Conservation (phyloP, 2,113 vertebrate species). For the Catharus fuscescens region DNA sequence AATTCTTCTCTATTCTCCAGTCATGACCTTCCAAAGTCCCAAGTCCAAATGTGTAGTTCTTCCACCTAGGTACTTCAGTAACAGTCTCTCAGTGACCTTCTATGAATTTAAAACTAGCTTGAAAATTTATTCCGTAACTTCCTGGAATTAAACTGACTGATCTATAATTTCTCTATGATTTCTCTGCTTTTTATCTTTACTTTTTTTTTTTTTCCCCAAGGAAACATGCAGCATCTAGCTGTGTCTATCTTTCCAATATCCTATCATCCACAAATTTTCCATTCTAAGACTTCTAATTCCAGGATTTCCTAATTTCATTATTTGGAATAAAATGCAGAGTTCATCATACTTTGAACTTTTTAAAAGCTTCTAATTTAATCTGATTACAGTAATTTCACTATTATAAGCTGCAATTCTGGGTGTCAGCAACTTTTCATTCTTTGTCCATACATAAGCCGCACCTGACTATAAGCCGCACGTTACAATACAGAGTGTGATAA, state of each 20-base stretch:
- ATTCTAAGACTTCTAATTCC: neutral
- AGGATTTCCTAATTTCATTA: neutral
- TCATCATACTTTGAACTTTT: neutral
- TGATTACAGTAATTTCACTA: neutral
- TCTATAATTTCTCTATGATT: neutral
- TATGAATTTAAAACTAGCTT: neutral
- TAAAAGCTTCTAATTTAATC: neutral
- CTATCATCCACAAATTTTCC: neutral
- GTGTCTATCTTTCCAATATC: neutral
- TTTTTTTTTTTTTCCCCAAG: neutral
- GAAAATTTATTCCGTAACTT: neutral
- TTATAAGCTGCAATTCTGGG: too few species aligned
- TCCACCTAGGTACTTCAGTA: neutral
- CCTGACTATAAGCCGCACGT: too few species aligned
- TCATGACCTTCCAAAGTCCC: neutral
- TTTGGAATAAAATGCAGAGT: neutral
- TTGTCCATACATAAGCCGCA: too few species aligned
- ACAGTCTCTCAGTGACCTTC: neutral
- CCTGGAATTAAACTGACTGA: neutral
- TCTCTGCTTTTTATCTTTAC: neutral
- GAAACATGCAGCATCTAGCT: neutral
- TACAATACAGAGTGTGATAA: too few species aligned
- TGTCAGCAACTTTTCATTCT: too few species aligned
- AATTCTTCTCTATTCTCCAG: neutral
- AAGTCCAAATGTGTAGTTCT: neutral